Base-by-base conservation (phyloP, 2,888 invertebrate genomes). In the Drosophila suboccidentalis region DNA sequence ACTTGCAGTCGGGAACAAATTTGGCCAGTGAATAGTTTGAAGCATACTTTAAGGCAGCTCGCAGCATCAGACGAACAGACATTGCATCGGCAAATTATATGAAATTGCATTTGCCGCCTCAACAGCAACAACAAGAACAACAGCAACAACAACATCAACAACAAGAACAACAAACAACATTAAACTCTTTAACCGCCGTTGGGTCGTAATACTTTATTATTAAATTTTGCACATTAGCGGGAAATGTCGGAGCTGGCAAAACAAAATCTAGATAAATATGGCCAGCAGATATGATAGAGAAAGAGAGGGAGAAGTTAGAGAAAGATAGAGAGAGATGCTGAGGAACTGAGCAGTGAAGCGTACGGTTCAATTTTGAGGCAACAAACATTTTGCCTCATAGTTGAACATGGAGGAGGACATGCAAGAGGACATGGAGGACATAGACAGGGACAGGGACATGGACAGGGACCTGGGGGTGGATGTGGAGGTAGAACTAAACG, bases 241-340 rank as follows among this genome's bases (percentile, higher is more conserved):
- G 47, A 61, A 43, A 64, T 63, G 70, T 60, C 58, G 77, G 62
- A 58, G 69, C 68, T 67, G 78, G 77, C 68, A 81, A 71, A 85
- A 87, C 80, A 86, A 87, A 84, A 86, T 88, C 88, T 88, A 86
- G 86, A 86, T 86, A 86, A 88, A 88, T 84, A 86, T 82, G 75
- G 74, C 69, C 61, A 47, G 53, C 73, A 82, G 78, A 78, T 83
- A 78, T 64, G 59, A 66, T 61, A 38, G 34, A 39, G 47, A 15
- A 11, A 32, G 6, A 13, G 44, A 10, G 2, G 36, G 6, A 34
- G 41, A 13, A 32, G 51, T 32, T 17, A 9, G 17, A 39, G 49
- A 2, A 15, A 22, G 29, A 29, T 19, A n/a, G 8, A 10, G 53
- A 22, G 22, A 53, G 11, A 26, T 4, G n/a, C 5, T 13, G 32